A percentile compares a stretch with the other conserved stretches of the same genome.
phyloP scores from a whole-genome alignment of 2,888 invertebrate species.

The Leucophenga maculata region DNA sequence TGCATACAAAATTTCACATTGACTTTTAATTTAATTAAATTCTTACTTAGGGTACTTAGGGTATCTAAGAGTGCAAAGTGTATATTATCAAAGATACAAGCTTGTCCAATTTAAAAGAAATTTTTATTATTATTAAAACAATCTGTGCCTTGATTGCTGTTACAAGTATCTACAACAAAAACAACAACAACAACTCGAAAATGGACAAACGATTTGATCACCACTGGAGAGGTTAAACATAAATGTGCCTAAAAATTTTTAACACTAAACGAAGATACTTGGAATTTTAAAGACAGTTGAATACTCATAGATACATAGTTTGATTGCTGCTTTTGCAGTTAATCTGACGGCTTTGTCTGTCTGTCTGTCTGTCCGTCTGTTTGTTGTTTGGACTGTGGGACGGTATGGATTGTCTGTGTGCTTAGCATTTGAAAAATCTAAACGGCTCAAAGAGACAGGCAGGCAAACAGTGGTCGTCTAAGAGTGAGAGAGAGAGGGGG shows the following conservation, averaged over 20 bases:
- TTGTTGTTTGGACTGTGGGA: conserved; percentile 36
- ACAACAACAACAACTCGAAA: background rate
- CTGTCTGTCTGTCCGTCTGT: conserved; percentile 29
- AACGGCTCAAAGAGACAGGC: conserved; percentile 1
- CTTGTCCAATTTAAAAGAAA: too few relatives aligned
- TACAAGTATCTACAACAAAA: background rate
- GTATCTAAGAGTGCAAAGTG: background rate
- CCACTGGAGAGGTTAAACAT: conserved; percentile 4
- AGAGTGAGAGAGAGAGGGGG: conserved; percentile 19
- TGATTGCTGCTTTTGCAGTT: conserved; percentile 18
- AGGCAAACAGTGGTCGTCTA: too few relatives aligned
- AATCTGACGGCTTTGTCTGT: conserved; percentile 22
- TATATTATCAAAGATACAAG: background rate
- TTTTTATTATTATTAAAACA: too few relatives aligned
- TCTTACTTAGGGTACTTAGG: too few relatives aligned
- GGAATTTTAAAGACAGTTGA: conserved; percentile 21
- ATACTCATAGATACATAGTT: conserved; percentile 20
- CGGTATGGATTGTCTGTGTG: conserved; percentile 22
- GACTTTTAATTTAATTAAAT: too few relatives aligned
- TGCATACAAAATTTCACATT: too few relatives aligned
- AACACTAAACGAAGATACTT: conserved; percentile 24
- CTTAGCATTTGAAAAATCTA: conserved; percentile 29
- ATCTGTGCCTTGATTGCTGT: too few relatives aligned
- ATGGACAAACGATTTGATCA: background rate
- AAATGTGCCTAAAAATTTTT: conserved; percentile 19